These are phyloP conservation scores for Neosilurus hyrtlii DNA, from an alignment of 2,797 vertebrate species.

Conservation along the genomic window DNA sequence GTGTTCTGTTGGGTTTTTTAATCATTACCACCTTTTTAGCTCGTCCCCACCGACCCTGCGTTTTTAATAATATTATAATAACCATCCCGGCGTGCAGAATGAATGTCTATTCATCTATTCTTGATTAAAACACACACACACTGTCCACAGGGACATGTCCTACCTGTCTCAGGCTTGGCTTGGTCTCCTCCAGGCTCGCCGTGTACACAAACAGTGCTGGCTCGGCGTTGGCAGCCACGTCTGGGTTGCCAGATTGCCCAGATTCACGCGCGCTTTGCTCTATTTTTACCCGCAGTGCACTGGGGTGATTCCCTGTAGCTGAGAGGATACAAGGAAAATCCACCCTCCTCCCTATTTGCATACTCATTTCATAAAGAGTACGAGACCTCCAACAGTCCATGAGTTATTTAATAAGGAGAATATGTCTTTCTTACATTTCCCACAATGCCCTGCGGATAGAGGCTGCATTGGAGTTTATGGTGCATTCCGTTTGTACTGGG, in stretches of 20 bases:
- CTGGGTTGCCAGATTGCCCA: slow-evolving; percentile 13
- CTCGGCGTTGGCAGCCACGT: slow-evolving; percentile 20
- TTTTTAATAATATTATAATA: not conserved
- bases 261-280: not conserved
- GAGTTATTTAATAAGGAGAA: not conserved
- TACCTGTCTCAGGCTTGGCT: slow-evolving; percentile 45
- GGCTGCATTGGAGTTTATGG: not conserved
- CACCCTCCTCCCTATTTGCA: not conserved
- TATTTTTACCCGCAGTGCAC: slow-evolving; percentile 1
- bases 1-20: not conserved
- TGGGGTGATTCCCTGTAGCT: not conserved
- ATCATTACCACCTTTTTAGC: too few species aligned
- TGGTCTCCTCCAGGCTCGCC: not conserved
- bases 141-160: not conserved
- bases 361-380: not conserved
- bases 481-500: too few species aligned
- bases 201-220: not conserved
- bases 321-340: not conserved
- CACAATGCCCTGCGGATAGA: not conserved
- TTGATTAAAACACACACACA: not conserved
- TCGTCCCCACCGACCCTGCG: not conserved
- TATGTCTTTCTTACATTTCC: not conserved
- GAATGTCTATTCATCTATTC: not conserved
- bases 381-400: not conserved
- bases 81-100: not conserved